Base-by-base conservation (phyloP, 30 jellyfish, hydroid and myxozoan species). In the Mastigias papua region DNA sequence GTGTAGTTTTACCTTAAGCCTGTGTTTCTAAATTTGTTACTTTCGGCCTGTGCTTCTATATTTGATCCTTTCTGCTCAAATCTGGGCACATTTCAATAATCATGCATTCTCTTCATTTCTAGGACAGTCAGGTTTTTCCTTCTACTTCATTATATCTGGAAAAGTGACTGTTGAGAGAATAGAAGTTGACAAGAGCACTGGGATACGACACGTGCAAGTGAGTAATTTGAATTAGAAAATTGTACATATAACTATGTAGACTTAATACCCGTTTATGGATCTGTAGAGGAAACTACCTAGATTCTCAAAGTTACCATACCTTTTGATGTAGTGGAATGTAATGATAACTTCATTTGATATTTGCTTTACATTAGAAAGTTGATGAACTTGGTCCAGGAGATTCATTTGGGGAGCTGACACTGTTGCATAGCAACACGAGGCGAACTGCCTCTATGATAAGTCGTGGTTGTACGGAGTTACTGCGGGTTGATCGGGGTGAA, bases 351-450 rank as follows among this genome's bases (percentile, higher is more conserved):
- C 54, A 8, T 4, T 42, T 15, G 13, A 42, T 15, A 4, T 42
- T 42, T 8, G 13, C 13, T 19, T 21, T 19, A 11, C 25, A 2
- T 54, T 69, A 93, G 98, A 75, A 72, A 67, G 98, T 93, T 20
- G 93, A 80, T 76, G 97, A 87, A 72, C 86, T 93, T 17, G 90
- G 88, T 46, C 93, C 89, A 27, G 98, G 98, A 0, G 96, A 93
- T 42, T 86, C 98, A 6, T 93, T 93, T 37, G 98, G 98, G n/a
- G 98, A 93, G 84, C 42, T 92, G 66, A 93, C 97, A 22, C 84
- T 86, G 46, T 87, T 93, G 0, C 97, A 87, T 71, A 73, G 69
- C 49, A 80, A 87, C 87, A 93, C 97, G 8, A 93, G 34, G 46
- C 85, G 98, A 64, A 84, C 90, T 23, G 98, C 98, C 28, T 74